Evolutionary conservation across 35 echinoderm and acorn worm species (phyloP).

Genomic region (Lytechinus pictus): DNA sequence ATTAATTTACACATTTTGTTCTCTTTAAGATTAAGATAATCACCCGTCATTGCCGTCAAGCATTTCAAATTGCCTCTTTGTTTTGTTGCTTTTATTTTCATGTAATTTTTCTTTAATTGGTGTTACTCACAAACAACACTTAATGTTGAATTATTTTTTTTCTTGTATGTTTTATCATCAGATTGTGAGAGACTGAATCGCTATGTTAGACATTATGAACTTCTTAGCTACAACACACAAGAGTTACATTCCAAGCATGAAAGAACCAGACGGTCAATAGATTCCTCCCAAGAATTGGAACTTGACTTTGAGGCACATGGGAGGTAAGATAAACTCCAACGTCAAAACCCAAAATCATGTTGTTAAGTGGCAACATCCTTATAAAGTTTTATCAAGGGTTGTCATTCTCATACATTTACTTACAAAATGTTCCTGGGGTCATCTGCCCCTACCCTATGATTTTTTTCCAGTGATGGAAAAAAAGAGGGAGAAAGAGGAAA

Average conservation of each 20-base stretch:
- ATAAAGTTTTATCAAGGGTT: too few species aligned
- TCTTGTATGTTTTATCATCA: constrained; percentile 37
- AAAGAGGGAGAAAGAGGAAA: too few species aligned
- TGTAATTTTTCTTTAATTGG: too few species aligned
- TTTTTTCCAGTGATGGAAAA: too few species aligned
- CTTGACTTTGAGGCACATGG: constrained; percentile 84
- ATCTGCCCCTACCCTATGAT: too few species aligned
- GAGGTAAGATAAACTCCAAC: constrained; percentile 57
- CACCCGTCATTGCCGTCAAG: too few species aligned
- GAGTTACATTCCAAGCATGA: constrained; percentile 81
- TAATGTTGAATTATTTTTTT: neutral
- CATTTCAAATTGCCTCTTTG: too few species aligned
- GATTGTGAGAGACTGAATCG: constrained; percentile 63
- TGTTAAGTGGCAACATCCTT: too few species aligned
- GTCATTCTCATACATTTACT: neutral
- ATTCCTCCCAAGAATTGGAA: constrained; percentile 40
- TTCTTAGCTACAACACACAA: constrained; percentile 74
- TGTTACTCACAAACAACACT: too few species aligned
- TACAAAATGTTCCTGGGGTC: neutral
- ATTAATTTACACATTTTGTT: too few species aligned
- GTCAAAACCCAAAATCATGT: neutral
- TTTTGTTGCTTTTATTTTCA: too few species aligned
- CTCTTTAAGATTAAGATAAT: too few species aligned
- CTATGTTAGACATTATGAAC: constrained; percentile 83
- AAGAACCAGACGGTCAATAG: constrained; percentile 75